These are phyloP conservation scores for Gonocerus acuteangulatus DNA, from an alignment of 2,888 invertebrate genomes.

Conservation along the genomic window DNA sequence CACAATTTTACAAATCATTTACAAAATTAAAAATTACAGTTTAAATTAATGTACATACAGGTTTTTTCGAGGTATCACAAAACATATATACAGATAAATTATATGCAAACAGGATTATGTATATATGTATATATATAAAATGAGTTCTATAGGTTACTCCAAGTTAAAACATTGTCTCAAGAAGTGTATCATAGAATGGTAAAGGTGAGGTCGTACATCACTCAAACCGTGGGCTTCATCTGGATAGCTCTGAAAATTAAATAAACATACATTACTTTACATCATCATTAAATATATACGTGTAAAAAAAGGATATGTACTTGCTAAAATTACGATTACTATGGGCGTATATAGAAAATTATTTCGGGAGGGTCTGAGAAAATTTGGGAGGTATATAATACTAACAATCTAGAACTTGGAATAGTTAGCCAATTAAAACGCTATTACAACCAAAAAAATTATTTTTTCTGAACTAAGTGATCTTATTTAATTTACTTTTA, in stretches of 20 bases:
- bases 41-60: conserved; percentile 21
- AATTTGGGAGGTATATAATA: too few species aligned
- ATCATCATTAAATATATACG: background rate
- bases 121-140: conserved; percentile 4
- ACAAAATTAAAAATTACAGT: conserved; percentile 14
- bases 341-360: too few species aligned
- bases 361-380: too few species aligned
- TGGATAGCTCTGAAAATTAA: conserved; percentile 79
- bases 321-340: too few species aligned
- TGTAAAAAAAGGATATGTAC: conserved; percentile 21
- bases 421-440: too few species aligned
- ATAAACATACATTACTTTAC: conserved; percentile 24
- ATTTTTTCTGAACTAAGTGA: too few species aligned
- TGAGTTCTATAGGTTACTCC: conserved; percentile 1
- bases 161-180: conserved; percentile 52
- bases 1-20: conserved; percentile 16
- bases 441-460: too few species aligned
- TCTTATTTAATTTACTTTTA: too few species aligned
- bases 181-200: conserved; percentile 82
- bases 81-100: conserved; percentile 11
- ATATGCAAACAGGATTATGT: background rate
- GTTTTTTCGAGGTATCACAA: conserved; percentile 2
- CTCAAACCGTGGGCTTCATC: conserved; percentile 86
- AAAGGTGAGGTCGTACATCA: conserved; percentile 77
- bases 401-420: too few species aligned